phyloP scores from a whole-genome alignment of 2,113 vertebrate genomes.

The Psilopogon haemacephalus region DNA sequence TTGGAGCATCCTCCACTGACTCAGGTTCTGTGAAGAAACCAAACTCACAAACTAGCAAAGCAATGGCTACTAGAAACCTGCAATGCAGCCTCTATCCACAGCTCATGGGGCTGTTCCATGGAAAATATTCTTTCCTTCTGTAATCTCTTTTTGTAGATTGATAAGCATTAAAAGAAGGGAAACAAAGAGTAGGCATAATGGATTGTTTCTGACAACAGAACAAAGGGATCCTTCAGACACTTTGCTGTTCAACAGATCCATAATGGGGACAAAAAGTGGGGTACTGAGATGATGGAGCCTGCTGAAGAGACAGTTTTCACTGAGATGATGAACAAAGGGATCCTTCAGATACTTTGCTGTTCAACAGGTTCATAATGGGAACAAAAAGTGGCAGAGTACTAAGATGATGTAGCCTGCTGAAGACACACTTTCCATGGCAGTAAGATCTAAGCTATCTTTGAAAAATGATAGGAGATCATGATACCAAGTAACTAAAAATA shows the following conservation, averaged over 20 bases:
- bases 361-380: background rate
- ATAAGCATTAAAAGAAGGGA: background rate
- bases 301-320: no score
- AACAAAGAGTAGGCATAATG: background rate
- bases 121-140: background rate
- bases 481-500: background rate
- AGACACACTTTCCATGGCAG: background rate
- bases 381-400: background rate
- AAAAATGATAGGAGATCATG: background rate
- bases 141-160: background rate
- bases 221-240: background rate
- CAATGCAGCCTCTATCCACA: background rate
- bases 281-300: background rate
- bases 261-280: background rate
- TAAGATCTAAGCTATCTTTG: background rate
- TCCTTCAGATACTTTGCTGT: background rate
- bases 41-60: background rate
- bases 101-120: fast-evolving
- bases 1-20: background rate
- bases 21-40: background rate
- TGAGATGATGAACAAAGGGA: background rate
- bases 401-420: background rate
- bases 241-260: background rate
- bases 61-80: background rate
- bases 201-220: background rate